Percentiles rank a stretch among this genome's conserved stretches.
Conservation (phyloP, 1,140 invertebrate genomes). For the Penaeus indicus region DNA sequence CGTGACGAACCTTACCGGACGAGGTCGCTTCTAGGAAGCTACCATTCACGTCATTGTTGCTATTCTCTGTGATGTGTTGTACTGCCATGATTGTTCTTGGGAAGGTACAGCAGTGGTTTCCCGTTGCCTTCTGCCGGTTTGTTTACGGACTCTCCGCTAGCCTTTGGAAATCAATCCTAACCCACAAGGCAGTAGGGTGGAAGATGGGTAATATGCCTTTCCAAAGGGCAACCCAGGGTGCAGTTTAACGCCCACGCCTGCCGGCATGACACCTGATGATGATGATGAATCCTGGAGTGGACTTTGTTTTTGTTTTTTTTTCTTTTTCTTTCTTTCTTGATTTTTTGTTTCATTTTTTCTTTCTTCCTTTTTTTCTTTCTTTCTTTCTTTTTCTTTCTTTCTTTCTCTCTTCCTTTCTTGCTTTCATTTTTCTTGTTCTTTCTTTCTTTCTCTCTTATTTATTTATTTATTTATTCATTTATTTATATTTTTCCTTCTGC, state of each 20-base stretch:
- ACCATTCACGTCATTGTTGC: too few species aligned
- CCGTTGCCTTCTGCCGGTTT: too few species aligned
- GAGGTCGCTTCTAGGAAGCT: too few species aligned
- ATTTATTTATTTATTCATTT: not conserved
- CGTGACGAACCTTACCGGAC: too few species aligned
- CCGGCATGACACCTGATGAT: not conserved
- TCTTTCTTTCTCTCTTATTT: not conserved
- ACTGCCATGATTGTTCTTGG: too few species aligned
- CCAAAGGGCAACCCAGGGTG: not conserved
- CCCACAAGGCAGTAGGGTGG: too few species aligned
- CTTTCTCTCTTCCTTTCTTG: not conserved
- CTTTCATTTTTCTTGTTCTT: not conserved
- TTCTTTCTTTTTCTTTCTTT: not conserved
- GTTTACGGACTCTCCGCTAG: too few species aligned
- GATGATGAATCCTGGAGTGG: not conserved
- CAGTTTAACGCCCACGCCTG: too few species aligned
- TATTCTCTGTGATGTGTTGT: too few species aligned
- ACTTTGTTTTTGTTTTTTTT: slow-evolving; percentile 5
- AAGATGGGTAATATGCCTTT: not conserved
- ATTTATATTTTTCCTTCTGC: not conserved
- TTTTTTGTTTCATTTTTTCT: not conserved
- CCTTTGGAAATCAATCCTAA: too few species aligned
- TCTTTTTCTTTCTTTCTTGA: not conserved
- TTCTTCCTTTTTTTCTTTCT: not conserved
- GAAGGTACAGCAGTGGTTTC: too few species aligned